Base-by-base conservation (phyloP, 2,888 invertebrate genomes). In the Eupsilia transversa region DNA sequence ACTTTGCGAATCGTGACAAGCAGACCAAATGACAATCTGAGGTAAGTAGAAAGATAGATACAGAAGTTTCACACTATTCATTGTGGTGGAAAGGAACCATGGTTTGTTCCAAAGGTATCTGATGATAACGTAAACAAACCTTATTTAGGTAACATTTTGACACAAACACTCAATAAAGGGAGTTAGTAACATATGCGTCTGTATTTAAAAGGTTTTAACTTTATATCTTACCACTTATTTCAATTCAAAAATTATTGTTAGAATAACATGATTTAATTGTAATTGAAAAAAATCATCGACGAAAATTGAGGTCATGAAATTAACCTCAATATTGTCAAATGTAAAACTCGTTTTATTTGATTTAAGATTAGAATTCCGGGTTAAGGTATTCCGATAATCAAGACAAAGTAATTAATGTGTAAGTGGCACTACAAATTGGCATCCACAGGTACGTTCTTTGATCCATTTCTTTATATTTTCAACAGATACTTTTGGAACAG, bases 1-100 rank as follows among this genome's bases (percentile, higher is more conserved):
- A 80, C 87, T 85, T 86, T 69, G 79, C 73, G 17, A 78, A 79
- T 83, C 91, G 91, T 89, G 90, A 88, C 68, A 57, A 17, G 90
- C 60, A 80, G 77, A 57, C 83, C 46, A 70, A 89, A 85, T 76
- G 41, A 73, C 27, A 56, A 67, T 57, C 33, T 57, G 33, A 0
- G 43, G 14, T 17, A 35, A 35, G 0, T 38, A 4, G 12, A 23
- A 5, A 27, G 6, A 12, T n/a, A n/a, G 0, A 0, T 4, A 1
- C 66, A 82, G 82, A 82, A 82, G 82, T 35, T 52, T n/a, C 1
- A 52, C 9, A 52, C 1, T 2, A 1, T 38, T n/a, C 1, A 30
- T 30, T 30, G 20, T 27, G 20, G 20, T 17, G 23, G 17, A 4
- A 4, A 2, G 5, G 27, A 59, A 23, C 2, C 12, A 56, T 17